Base-by-base conservation (phyloP, 2,113 vertebrate genomes). In the Actenoides hombroni region DNA sequence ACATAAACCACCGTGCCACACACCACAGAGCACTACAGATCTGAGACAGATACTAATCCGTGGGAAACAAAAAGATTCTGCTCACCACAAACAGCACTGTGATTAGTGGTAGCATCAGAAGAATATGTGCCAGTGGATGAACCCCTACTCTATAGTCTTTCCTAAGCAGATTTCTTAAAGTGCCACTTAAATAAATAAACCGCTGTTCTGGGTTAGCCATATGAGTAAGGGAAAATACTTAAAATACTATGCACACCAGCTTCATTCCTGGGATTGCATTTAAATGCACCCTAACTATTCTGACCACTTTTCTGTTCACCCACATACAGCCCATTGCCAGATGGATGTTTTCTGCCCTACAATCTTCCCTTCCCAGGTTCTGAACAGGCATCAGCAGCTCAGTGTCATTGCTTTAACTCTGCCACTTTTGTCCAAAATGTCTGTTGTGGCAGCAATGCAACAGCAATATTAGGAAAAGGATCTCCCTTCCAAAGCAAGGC, bases 51-150 rank as follows among this genome's bases (percentile, higher is more conserved):
- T 69, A 76, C 35, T 80, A 77, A 85, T 91, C 87, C 87, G 0
- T 97, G 96, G 90, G 96, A 97, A 97, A 94, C 63, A 87, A 76
- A 56, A 67, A 83, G 91, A 77, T 95, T 83, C 70, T 76, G 63
- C 75, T 90, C 67, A 76, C 96, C 94, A 80, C 91, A 95, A 54
- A 59, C 70, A 91, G 8, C 56, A 70, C 87, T 94, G 87, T 90
- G 67, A 95, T 97, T 97, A 91, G 94, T 90, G 93, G 93, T 44
- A 73, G 54, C 17, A 91, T 77, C 91, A 90, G 82, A 90, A 91
- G 29, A 69, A 93, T 88, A 57, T 42, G n/a, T 82, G 74, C 54
- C 80, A 54, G 48, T 1, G 0, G 61, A 64, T 75, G 61, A 86
- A 76, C 40, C 57, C 51, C 29, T 51, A 24, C 20, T 75, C 76